phyloP scores from a whole-genome alignment of 2,888 invertebrate genomes.

The Abrostola triplasia region DNA sequence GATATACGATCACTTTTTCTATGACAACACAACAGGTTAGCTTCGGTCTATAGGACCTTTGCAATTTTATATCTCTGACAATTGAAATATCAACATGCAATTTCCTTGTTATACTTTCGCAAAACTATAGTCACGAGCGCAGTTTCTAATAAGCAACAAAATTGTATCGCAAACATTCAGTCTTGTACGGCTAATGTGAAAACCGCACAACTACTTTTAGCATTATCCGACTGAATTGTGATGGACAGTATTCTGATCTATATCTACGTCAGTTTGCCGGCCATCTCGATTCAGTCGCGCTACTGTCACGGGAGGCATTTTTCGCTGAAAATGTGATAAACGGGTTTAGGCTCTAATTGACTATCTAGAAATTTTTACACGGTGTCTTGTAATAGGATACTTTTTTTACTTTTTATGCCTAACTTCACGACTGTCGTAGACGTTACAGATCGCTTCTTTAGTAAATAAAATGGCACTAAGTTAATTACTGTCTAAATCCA shows the following conservation, averaged over 20 bases:
- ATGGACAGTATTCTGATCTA: constrained; percentile 42
- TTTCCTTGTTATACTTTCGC: constrained; percentile 17
- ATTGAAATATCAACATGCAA: constrained; percentile 4
- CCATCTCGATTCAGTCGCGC: constrained; percentile 64
- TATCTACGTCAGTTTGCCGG: constrained; percentile 20
- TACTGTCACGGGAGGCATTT: constrained; percentile 70
- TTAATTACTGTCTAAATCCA: constrained; percentile 86
- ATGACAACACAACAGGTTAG: constrained; percentile 13
- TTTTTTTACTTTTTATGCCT: constrained; percentile 59
- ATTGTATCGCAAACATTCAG: constrained; percentile 50
- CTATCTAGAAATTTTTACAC: constrained; percentile 57
- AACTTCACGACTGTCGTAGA: constrained; percentile 55
- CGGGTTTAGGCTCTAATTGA: constrained; percentile 86
- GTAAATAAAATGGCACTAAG: constrained; percentile 69
- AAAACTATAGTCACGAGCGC: constrained; percentile 41
- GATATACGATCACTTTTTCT: constrained; percentile 14
- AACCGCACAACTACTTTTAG: constrained; percentile 79
- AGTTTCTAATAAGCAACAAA: constrained; percentile 45
- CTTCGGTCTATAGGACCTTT: neutral
- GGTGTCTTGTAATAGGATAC: constrained; percentile 58
- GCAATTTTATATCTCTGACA: neutral
- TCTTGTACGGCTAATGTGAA: constrained; percentile 66
- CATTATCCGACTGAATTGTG: constrained; percentile 65
- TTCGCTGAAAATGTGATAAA: constrained; percentile 75
- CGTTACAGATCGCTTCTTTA: constrained; percentile 54